Evolutionary conservation across 2,113 vertebrate species (phyloP).

Genomic region (Peromyscus maniculatus): DNA sequence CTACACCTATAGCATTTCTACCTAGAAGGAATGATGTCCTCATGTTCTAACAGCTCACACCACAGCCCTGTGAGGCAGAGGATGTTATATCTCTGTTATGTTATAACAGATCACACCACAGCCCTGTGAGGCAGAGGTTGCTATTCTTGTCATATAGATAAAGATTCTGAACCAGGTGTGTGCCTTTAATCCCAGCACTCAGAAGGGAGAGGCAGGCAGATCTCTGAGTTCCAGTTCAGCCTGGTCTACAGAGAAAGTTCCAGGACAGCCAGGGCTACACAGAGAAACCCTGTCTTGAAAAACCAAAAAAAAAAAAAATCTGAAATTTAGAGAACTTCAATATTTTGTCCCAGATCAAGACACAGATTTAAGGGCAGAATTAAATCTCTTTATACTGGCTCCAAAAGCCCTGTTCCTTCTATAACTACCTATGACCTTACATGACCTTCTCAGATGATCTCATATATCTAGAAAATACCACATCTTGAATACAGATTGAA

Average conservation of each 20-base stretch:
- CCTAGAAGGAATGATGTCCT: not conserved
- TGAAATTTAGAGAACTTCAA: constrained; percentile 8
- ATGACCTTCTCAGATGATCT: not conserved
- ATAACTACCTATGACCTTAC: not conserved
- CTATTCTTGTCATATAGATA: not conserved
- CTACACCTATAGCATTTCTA: not conserved
- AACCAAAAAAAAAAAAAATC: not conserved
- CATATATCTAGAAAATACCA: not conserved
- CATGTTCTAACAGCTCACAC: not conserved
- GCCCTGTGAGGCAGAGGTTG: not conserved
- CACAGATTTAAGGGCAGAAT: not conserved
- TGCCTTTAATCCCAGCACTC: not conserved
- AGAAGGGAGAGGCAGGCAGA: not conserved
- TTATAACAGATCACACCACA: not conserved
- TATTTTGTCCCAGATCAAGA: constrained; percentile 33
- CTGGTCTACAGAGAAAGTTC: not conserved
- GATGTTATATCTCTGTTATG: not conserved
- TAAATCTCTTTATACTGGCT: not conserved
- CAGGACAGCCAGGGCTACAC: not conserved
- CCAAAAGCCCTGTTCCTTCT: not conserved
- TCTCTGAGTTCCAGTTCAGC: not conserved
- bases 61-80: not conserved
- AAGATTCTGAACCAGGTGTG: not conserved
- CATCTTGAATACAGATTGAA: not conserved
- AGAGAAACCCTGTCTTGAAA: not conserved